phyloP scores from a whole-genome alignment of 2,113 vertebrate species.

The Apeltes quadracus region DNA sequence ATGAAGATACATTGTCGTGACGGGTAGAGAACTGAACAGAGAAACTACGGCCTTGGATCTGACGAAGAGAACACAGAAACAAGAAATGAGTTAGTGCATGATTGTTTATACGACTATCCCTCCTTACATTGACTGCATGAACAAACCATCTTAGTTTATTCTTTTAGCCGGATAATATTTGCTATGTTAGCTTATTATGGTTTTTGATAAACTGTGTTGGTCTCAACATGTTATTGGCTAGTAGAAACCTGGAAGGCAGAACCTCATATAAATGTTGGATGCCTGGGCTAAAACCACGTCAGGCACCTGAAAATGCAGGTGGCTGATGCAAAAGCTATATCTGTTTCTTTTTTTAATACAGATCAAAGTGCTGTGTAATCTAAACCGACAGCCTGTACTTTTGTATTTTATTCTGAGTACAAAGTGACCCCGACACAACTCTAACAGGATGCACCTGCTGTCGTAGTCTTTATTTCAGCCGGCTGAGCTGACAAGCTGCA shows the following conservation, averaged over 20 bases:
- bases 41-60: constrained; percentile 36
- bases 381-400: constrained; percentile 51
- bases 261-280: background rate
- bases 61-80: constrained; percentile 32
- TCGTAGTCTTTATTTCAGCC: constrained; percentile 42
- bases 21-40: constrained; percentile 25
- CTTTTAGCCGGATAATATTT: background rate
- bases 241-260: constrained; percentile 27
- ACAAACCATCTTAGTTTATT: background rate
- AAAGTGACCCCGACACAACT: constrained; percentile 24
- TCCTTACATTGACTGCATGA: background rate
- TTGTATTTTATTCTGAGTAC: constrained; percentile 35
- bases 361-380: constrained; percentile 62
- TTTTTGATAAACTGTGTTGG: background rate
- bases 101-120: background rate
- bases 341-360: constrained; percentile 32
- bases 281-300: constrained; percentile 26
- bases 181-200: background rate
- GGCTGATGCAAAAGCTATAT: constrained; percentile 50
- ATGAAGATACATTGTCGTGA: constrained; percentile 56
- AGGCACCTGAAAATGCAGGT: constrained; percentile 31
- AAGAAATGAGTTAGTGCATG: constrained; percentile 15
- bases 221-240: background rate
- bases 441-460: constrained; percentile 42
- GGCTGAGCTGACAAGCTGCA: constrained; percentile 63